Evolutionary conservation across 2,888 invertebrate species (phyloP), one percentile per base, ranked within the genome.

Genomic region (Chaetoderma sp.): DNA sequence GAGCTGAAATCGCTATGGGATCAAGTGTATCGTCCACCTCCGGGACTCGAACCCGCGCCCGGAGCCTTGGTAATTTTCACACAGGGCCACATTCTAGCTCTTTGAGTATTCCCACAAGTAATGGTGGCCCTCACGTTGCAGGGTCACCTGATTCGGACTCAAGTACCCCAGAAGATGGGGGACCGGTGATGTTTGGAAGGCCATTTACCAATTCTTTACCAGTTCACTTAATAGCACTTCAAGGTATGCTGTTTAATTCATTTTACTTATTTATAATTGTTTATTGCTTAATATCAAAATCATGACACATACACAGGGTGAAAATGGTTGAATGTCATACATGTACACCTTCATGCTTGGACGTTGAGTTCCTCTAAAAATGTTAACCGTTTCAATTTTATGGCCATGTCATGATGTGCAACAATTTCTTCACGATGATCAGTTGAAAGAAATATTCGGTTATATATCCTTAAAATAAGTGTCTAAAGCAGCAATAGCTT

Each of bases 131-230:
- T 27, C 74, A 73, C 57, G 73, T 76, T 64, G 78, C 78, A 28
- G 79, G 75, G 61, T 78, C 80, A n/a, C 82, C 83, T 16, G 82
- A 83, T 63, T 84, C 84, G 36, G 84, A 84, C 67, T 79, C 81
- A 25, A 84, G 83, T 63, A 78, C 82, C 39, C 84, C 85, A 4
- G 85, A 83, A n/a, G 83, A 84, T 45, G 73, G 72, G 33, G 74
- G 73, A n/a, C 69, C 71, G 13, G 68, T 75, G 5, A 16, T 16
- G 8, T 16, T 28, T 45, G 71, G 71, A 42, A 63, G 78, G 61
- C 70, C 71, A 30, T 75, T 80, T 56, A 75, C 80, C 58, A 76
- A 78, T 65, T 83, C 83, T 50, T 72, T 84, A 61, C 83, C 83
- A 52, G 77, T 83, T 60, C 82, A 84, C 75, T 73, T 84, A 10